Evolutionary conservation across 2,113 vertebrate genomes (phyloP).

Genomic region (Onychostoma macrolepis): DNA sequence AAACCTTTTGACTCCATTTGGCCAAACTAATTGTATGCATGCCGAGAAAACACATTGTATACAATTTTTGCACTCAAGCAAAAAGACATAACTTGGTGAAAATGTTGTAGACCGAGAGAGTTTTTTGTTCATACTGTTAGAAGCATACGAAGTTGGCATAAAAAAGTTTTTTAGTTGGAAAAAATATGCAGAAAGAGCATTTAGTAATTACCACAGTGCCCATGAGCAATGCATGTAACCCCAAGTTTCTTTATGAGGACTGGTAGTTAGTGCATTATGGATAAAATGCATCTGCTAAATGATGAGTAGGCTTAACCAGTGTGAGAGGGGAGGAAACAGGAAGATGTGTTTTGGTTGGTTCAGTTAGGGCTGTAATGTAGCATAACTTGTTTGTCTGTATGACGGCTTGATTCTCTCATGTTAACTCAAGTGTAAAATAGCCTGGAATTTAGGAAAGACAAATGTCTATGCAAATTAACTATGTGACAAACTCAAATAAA

Average conservation of each 20-base stretch:
- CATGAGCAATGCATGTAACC: neutral
- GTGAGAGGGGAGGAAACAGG: neutral
- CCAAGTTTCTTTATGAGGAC: neutral
- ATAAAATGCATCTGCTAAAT: neutral
- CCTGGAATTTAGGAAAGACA: neutral
- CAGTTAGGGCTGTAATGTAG: neutral
- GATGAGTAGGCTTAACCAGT: neutral
- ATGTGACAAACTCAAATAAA: slow-evolving; percentile 26
- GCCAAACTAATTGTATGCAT: neutral
- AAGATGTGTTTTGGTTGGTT: neutral
- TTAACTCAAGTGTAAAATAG: neutral
- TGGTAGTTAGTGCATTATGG: neutral
- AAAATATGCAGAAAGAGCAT: neutral
- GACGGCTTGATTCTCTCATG: neutral
- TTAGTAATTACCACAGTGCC: neutral
- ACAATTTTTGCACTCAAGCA: neutral
- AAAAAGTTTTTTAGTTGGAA: slow-evolving; percentile 13
- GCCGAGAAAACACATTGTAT: neutral
- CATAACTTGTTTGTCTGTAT: neutral
- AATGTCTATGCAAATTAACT: neutral
- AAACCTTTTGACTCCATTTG: neutral
- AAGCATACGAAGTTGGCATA: neutral
- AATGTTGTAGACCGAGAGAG: neutral
- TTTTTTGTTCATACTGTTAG: neutral
- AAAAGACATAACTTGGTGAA: neutral